Base-by-base conservation (phyloP, 2,113 vertebrate species). In the Cygnus buccinator region DNA sequence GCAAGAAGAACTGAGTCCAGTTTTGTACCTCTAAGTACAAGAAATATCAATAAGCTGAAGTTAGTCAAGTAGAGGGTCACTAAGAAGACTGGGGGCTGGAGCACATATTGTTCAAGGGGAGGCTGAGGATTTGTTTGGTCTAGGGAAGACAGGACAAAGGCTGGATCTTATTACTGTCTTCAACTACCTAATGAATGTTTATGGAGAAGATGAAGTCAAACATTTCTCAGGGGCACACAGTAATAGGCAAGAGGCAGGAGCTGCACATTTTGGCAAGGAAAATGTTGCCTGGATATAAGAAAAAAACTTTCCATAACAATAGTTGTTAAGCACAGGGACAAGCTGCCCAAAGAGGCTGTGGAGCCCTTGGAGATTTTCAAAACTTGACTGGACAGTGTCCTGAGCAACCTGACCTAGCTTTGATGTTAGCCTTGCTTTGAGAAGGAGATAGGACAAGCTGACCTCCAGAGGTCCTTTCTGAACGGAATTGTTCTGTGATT, bases 101-200 rank as follows among this genome's bases (percentile, higher is more conserved):
- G 41, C 12, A 50, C 41, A 18, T 3, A 8, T 44, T 57, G 21
- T 22, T 12, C 19, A 55, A 94, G 46, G 55, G 89, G 11, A 85
- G 18, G 43, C 44, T 12, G 33, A 82, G 39, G 54, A 59, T 90
- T 95, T 90, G 31, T 92, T 92, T 97, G 59, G 72, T 88, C 72
- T 86, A 74, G 59, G 35, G 37, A 85, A 85, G 78, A 73, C 33
- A 83, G 73, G 58, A 29, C 37, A 54, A 76, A 93, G 63, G 41
- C 80, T 88, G 85, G 67, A 66, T 77, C 71, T 83, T 88, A 92
- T 88, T 95, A 83, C 48, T 11, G 0, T 88, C 67, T 86, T 83
- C 75, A 25, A 74, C 44, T 84, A 88, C 41, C 90, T 83, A 79
- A 90, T 68, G 67, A 44, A 8, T 90, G 58, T 83, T 94, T 92